Conservation (phyloP, 2,113 vertebrate genomes). For the Rattus norvegicus region GRCr8 NC_086026.1:60009501-60010000, state of each 20-base stretch:
- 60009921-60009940: constrained; percentile 38
- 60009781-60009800: fast-evolving
- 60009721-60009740: not conserved
- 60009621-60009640: not conserved
- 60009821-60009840: not conserved
- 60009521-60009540: not conserved
- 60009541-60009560: constrained; percentile 54
- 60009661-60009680: no score
- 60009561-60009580: not conserved
- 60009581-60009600: no score
- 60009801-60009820: constrained; percentile 59
- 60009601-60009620: no score
- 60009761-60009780: fast-evolving
- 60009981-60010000: constrained; percentile 80
- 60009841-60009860: not conserved
- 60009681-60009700: fast-evolving
- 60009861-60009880: constrained; percentile 84
- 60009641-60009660: fast-evolving
- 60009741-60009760: not conserved
- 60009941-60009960: constrained; percentile 90
- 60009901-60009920: constrained; percentile 91
- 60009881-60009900: constrained; percentile 97
- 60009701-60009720: fast-evolving
- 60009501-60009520: not conserved
- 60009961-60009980: constrained; percentile 85